Evolutionary conservation across 2,797 vertebrate genomes (phyloP), one percentile per base, ranked within the genome.

Genomic region (Petrocephalus schoutedeni): DNA sequence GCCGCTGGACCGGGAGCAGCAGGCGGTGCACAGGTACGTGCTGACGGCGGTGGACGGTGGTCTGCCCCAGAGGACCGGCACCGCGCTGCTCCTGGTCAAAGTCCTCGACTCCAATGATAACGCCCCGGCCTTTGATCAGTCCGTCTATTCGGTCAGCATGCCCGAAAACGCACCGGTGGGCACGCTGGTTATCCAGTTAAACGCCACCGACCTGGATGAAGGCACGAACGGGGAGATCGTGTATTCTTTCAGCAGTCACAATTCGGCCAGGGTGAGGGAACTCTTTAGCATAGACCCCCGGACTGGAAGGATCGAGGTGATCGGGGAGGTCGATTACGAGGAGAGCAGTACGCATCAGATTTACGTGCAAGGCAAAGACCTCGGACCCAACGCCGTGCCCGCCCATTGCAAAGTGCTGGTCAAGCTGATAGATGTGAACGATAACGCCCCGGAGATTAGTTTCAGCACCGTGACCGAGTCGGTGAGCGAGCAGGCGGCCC

Each of bases 31-130:
- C 95, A 97, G 97, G 90, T 99, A 99, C 90, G 98, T 99, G 93
- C 96, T 99, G 92, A 99, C 98, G 3, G 98, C 98, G 14, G 97
- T 98, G 93, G 98, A 99, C 88, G 98, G 98, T 49, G 98, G 98
- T 89, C 92, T 96, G 91, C 98, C 98, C 84, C 98, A 97, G 94
- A 95, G 97, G 83, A 99, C 98, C 71, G 98, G 98, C 88, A 99
- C 98, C 14, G 98, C 98, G 88, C 95, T 99, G 21, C 96, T 99
- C 91, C 98, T 97, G 90, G 94, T 99, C 86, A 96, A 96, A 93
- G 98, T 99, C 90, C 93, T 99, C 90, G 98, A 99, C 94, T 99
- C 98, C 12, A 99, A 99, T 32, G 98, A 99, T 92, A 99, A 99
- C 90, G 98, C 97, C 87, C 98, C 98, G 88, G 96, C 97, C 82